phyloP scores from a whole-genome alignment of 2,888 invertebrate genomes.

The Alviniconcha strummeri region DNA sequence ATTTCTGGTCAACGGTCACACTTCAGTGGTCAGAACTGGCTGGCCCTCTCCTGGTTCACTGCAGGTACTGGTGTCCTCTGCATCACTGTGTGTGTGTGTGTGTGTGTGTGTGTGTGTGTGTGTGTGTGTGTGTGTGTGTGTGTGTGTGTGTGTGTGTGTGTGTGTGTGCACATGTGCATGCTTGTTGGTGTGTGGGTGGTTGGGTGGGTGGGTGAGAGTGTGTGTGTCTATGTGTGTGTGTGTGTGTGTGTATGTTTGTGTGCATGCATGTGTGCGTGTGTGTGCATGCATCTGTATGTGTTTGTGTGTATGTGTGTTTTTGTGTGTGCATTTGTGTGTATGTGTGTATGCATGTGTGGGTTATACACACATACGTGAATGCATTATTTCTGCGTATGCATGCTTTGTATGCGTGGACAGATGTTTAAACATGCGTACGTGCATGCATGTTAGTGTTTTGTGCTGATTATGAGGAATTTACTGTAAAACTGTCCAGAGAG shows the following conservation, averaged over 20 bases:
- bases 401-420: no score
- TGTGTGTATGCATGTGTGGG: neutral
- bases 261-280: neutral
- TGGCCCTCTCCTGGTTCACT: slow-evolving; percentile 29
- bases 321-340: neutral
- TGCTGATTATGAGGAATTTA: no score
- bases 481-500: no score
- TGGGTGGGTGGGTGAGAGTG: neutral
- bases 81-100: slow-evolving; percentile 2
- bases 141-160: neutral
- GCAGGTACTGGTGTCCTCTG: slow-evolving; percentile 10
- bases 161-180: neutral
- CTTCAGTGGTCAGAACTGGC: neutral
- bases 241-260: neutral
- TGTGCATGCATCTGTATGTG: neutral
- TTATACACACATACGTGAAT: neutral
- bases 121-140: neutral
- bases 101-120: neutral
- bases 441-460: neutral
- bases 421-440: neutral
- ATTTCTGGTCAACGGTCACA: neutral
- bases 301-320: neutral
- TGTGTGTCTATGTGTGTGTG: neutral
- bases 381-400: no score
- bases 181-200: neutral